Percentiles rank a stretch among this genome's conserved stretches.
Evolutionary conservation across 2,113 vertebrate genomes (phyloP).

Genomic region (Lepus europaeus): DNA sequence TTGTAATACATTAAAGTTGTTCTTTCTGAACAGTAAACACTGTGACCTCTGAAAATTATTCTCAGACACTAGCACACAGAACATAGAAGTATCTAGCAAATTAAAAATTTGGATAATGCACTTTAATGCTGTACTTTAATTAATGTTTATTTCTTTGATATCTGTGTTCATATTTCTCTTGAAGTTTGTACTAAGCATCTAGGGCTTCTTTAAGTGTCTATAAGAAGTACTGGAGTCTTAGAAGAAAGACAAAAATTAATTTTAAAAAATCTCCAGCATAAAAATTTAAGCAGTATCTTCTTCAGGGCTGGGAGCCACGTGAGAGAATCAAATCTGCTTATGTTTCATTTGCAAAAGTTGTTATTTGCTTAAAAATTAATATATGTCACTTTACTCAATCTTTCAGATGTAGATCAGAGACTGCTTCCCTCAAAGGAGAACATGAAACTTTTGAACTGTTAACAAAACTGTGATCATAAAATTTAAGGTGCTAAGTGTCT

Average conservation of each 20-base stretch:
- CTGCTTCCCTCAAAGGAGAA: constrained; percentile 39
- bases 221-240: background rate
- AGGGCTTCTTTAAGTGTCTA: background rate
- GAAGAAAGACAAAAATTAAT: constrained; percentile 20
- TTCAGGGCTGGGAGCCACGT: background rate
- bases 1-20: constrained; percentile 46
- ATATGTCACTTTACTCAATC: constrained; percentile 23
- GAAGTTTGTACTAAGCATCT: background rate
- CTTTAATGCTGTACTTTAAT: background rate
- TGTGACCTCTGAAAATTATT: constrained; percentile 15
- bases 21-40: background rate
- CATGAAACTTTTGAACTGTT: constrained; percentile 49
- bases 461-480: constrained; percentile 62
- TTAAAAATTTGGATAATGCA: background rate
- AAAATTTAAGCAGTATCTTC: constrained; percentile 21
- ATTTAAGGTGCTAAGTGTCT: constrained; percentile 32
- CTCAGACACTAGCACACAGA: background rate
- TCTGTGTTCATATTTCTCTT: background rate
- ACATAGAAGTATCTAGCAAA: background rate
- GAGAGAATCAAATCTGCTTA: background rate
- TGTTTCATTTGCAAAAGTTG: constrained; percentile 59
- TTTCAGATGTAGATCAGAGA: constrained; percentile 67
- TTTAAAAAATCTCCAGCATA: background rate
- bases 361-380: constrained; percentile 61
- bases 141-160: background rate